Evolutionary conservation across 2,113 vertebrate genomes (phyloP).

Genomic region (Psephotus haematonotus): DNA sequence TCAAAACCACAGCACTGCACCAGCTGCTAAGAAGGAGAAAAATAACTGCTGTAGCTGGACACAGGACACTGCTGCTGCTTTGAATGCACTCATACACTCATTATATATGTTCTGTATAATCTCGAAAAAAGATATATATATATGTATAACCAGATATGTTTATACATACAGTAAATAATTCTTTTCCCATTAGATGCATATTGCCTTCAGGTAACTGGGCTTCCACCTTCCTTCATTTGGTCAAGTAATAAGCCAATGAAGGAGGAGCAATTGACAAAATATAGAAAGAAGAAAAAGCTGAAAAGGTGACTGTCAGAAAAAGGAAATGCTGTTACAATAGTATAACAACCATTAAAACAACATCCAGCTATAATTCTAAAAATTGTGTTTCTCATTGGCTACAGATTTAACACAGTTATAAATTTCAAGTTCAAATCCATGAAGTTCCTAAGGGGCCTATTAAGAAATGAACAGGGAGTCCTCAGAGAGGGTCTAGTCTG

Average conservation of each 20-base stretch:
- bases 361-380: neutral
- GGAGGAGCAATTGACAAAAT: neutral
- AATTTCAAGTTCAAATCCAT: neutral
- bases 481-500: neutral
- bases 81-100: neutral
- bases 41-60: neutral
- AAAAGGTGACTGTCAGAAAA: neutral
- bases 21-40: neutral
- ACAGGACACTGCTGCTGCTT: neutral
- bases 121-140: neutral
- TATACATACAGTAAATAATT: neutral
- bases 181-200: neutral
- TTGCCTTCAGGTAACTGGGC: neutral
- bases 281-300: neutral
- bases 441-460: neutral
- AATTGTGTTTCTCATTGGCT: neutral
- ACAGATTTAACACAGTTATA: neutral
- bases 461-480: neutral
- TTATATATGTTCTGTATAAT: neutral
- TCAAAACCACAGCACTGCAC: neutral
- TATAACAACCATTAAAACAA: neutral
- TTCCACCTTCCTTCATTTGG: neutral
- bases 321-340: neutral
- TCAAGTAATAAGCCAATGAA: neutral
- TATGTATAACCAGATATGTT: neutral